Evolutionary conservation across 2,113 vertebrate species (phyloP).

Genomic region (Nyctereutes procyonoides): DNA sequence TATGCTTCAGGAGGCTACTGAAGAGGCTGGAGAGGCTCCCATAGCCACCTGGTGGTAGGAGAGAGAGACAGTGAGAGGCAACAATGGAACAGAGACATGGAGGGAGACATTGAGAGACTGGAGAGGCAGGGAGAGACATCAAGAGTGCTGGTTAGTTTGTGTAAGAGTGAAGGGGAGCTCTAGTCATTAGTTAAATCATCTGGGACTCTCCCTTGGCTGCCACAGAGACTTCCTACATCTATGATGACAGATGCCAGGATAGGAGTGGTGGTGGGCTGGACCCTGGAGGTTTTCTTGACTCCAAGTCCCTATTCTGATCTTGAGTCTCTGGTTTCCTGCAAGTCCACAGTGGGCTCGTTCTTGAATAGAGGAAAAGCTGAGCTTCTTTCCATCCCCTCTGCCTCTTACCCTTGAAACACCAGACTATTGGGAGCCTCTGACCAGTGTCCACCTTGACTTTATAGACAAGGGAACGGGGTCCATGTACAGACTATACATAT

Average conservation of each 20-base stretch:
- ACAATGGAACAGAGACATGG: not conserved
- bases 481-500: not conserved
- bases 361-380: not conserved
- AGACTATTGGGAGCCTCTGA: not conserved
- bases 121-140: not conserved
- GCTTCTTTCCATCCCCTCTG: not conserved
- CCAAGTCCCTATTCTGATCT: not conserved
- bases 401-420: not conserved
- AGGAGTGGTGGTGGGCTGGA: not conserved
- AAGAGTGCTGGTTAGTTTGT: not conserved
- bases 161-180: no score
- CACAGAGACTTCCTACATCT: conserved; percentile 16
- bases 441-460: not conserved
- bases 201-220: not conserved
- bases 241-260: not conserved
- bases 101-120: not conserved
- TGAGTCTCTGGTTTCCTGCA: not conserved
- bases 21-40: not conserved
- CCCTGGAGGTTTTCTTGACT: not conserved
- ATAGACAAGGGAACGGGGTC: not conserved
- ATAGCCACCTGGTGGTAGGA: not conserved
- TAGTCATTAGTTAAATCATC: not conserved
- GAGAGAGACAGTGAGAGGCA: not conserved
- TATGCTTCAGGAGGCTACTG: not conserved
- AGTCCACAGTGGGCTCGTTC: not conserved